Base-by-base conservation (phyloP, 1,140 invertebrate genomes). In the Elysia chlorotica region DNA sequence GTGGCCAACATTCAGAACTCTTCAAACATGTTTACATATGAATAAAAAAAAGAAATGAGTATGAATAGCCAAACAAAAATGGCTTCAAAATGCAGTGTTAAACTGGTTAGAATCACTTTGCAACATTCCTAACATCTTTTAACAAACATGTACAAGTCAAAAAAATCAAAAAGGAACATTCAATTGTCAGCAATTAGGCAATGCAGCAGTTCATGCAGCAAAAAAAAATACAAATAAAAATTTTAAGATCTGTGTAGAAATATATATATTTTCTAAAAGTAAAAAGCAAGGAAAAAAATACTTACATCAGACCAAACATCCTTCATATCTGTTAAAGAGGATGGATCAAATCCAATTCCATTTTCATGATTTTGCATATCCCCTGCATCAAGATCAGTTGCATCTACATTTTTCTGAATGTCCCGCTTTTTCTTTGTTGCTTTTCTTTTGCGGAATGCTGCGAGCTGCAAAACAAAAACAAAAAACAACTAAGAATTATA, bases 371-470 rank as follows among this genome's bases (percentile, higher is more conserved):
- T 74, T 21, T 6, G 28, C 31, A 6, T 37, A 14, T 41, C 31
- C n/a, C 0, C 14, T 30, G 35, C 17, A n/a, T 54, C 19, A 59
- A 28, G 28, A n/a, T 70, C 59, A 21, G 21, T 63, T 37, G 28
- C 38, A 61, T 28, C 69, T 53, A 71, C 75, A 73, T 31, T 68
- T 57, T 17, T 25, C 57, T 23, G 59, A 53, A 57, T 73, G 37
- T 19, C n/a, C 48, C 0, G 25, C 21, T 78, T 80, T 71, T 79
- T 76, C 41, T 74, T 79, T 65, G 78, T 81, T 28, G 70, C 72
- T 73, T 78, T 78, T 56, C 80, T 83, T 57, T 78, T 79, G 56
- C 77, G 76, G 72, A 83, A 83, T 48, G 79, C 80, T 21, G 82
- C 82, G 53, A 83, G 67, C 82, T 83, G 72, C 38, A 81, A 76